Conservation (phyloP, 2,888 invertebrate genomes). For the Xestia c-nigrum region DNA sequence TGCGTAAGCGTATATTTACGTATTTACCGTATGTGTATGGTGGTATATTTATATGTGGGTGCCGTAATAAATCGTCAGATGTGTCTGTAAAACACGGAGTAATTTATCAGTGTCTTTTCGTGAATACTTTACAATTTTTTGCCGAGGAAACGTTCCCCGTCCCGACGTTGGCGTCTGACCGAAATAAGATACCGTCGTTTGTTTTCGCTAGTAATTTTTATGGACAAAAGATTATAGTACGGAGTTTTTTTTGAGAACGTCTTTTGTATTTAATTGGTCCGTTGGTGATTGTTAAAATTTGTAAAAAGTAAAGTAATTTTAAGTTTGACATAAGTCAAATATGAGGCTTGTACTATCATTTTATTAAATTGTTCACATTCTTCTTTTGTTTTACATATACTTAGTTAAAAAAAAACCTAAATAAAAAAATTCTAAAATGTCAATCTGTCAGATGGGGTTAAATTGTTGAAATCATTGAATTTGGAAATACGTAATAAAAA, state of each 20-base stretch:
- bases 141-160: slow-evolving; percentile 56
- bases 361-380: too few species aligned
- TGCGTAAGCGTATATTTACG: slow-evolving; percentile 60
- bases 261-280: not conserved
- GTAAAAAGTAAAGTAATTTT: not conserved
- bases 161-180: slow-evolving; percentile 54
- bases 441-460: not conserved
- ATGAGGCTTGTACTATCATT: not conserved
- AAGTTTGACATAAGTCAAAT: not conserved
- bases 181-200: slow-evolving; percentile 59
- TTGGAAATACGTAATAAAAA: not conserved
- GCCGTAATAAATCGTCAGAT: slow-evolving; percentile 74
- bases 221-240: slow-evolving; percentile 34
- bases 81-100: slow-evolving; percentile 76
- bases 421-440: not conserved
- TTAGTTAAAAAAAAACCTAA: too few species aligned
- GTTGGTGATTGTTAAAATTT: not conserved
- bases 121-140: slow-evolving; percentile 77
- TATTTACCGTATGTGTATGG: slow-evolving; percentile 69
- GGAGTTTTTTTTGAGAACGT: not conserved
- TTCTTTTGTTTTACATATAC: too few species aligned
- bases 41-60: slow-evolving; percentile 67
- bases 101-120: slow-evolving; percentile 75
- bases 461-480: not conserved
- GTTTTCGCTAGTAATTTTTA: slow-evolving; percentile 50